These are phyloP conservation scores for Sinella curviseta DNA, from an alignment of 1,140 invertebrate genomes.

Conservation along the genomic window DNA sequence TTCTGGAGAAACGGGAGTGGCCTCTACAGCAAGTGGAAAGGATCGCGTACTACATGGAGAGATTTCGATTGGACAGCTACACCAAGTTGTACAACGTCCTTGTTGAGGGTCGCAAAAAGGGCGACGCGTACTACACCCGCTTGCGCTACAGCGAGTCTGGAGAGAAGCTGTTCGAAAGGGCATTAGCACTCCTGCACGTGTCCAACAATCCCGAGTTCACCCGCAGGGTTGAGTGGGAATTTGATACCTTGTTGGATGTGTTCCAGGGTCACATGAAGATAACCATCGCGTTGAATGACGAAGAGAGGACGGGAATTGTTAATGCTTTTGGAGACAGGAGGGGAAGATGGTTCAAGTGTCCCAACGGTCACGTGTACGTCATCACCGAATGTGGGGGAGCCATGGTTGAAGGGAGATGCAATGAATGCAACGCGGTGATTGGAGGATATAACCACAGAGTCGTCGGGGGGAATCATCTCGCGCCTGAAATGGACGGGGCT, in stretches of 20 bases:
- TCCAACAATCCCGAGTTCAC: background rate
- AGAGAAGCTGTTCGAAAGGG: too few relatives aligned
- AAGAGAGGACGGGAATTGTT: background rate
- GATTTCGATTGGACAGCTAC: too few relatives aligned
- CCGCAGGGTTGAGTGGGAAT: background rate
- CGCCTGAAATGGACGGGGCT: background rate
- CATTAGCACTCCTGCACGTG: too few relatives aligned
- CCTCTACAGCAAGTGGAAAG: too few relatives aligned
- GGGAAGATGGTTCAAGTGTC: conserved; percentile 61
- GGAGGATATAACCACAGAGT: background rate
- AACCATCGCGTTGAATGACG: background rate
- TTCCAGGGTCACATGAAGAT: background rate
- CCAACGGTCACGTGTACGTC: conserved; percentile 59
- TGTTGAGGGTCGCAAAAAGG: too few relatives aligned
- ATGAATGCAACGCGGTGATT: background rate
- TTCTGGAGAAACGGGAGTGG: too few relatives aligned
- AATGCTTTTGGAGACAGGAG: conserved; percentile 21
- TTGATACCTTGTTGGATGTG: background rate
- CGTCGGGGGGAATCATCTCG: background rate
- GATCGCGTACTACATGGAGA: too few relatives aligned
- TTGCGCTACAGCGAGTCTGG: too few relatives aligned
- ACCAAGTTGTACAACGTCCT: too few relatives aligned
- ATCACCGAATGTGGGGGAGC: conserved; percentile 61
- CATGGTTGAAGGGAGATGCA: conserved; percentile 46
- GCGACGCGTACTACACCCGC: too few relatives aligned